A percentile compares a stretch with the other conserved stretches of the same genome.
These are phyloP conservation scores for Microctonus brassicae DNA, from an alignment of 2,888 invertebrate genomes.

Conservation along the genomic window DNA sequence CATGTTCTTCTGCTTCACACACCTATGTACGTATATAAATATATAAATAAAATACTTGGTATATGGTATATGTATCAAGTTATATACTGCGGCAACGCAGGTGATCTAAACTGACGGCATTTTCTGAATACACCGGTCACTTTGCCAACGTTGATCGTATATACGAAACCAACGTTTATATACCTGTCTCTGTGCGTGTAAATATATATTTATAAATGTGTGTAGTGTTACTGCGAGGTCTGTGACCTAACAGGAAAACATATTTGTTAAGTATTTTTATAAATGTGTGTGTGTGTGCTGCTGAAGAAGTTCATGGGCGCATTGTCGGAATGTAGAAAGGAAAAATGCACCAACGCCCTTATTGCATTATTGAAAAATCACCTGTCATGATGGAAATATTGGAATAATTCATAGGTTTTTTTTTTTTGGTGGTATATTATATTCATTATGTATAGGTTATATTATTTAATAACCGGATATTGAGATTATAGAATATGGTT, in stretches of 20 bases:
- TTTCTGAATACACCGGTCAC: conserved; percentile 56
- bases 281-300: not conserved
- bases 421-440: not conserved
- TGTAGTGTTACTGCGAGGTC: not conserved
- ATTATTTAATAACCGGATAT: not conserved
- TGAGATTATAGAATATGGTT: not conserved
- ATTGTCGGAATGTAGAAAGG: not conserved
- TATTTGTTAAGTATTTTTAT: too few relatives aligned
- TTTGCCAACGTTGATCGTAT: conserved; percentile 32
- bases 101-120: conserved; percentile 62
- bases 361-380: not conserved
- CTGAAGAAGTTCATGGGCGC: not conserved
- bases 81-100: conserved; percentile 43
- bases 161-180: too few relatives aligned
- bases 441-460: not conserved
- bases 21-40: not conserved
- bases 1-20: conserved; percentile 64
- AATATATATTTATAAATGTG: not conserved
- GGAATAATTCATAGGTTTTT: not conserved
- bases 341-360: not conserved
- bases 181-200: conserved; percentile 26
- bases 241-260: not conserved
- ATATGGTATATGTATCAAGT: not conserved
- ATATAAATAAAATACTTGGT: not conserved
- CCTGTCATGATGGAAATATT: not conserved